Evolutionary conservation across 2,888 invertebrate species (phyloP), one percentile per base, ranked within the genome.

Genomic region (Phragmatobia fuliginosa): DNA sequence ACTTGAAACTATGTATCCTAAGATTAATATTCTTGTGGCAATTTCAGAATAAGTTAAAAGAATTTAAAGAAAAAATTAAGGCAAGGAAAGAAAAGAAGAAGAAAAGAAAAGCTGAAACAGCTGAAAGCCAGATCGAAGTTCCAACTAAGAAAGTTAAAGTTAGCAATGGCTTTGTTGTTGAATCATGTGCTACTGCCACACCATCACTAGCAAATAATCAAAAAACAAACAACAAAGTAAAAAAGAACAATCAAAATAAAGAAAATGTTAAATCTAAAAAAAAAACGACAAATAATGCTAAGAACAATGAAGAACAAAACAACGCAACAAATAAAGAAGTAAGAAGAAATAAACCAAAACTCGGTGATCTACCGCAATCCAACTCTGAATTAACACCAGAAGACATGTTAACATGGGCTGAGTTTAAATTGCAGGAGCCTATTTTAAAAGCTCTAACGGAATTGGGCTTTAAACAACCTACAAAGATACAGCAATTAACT

Each of bases 401-500:
- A 76, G 94, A 96, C 80, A 93, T 96, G 92, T 85, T 96, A 78
- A 95, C 96, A 0, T 97, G 97, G 98, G 95, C 95, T 11, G 95
- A 95, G 65, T 95, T 97, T 70, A 97, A 97, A 81, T 96, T 99
- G 18, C 97, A 97, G 1, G 93, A 96, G 5, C 89, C 95, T 4
- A 96, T 99, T 69, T 87, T 98, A 49, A 96, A 95, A 83, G 97
- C 98, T 0, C 89, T 99, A 0, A 94, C 96, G 21, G 97, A 98
- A 72, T 95, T 97, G 78, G 97, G 97, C 0, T 99, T 99, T 89
- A 94, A 94, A 58, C 94, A 96, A 32, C 99, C 99, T 0, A 99
- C 99, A 0, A 96, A 97, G 82, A 99, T 99, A 85, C 99, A 99
- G 90, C 94, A 96, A 31, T 87, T 97, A 72, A 96, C 97, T 0